A percentile compares a stretch with the other conserved stretches of the same genome.
These are phyloP conservation scores for Sitta europaea DNA, from an alignment of 2,113 vertebrate genomes.

Conservation along the genomic window DNA sequence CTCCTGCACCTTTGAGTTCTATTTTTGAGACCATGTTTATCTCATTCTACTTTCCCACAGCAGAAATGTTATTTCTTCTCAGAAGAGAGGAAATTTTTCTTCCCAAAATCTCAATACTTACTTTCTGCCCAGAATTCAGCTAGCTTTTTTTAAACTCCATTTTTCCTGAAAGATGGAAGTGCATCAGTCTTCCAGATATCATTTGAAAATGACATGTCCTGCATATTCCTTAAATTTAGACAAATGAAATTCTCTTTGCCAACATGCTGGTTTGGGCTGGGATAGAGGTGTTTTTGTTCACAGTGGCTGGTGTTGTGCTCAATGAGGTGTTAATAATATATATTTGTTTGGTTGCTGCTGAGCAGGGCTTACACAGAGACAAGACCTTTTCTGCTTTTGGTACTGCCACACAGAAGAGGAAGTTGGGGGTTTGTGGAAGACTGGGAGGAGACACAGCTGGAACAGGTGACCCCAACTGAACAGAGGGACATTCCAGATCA, in stretches of 20 bases:
- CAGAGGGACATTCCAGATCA: not conserved
- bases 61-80: not conserved
- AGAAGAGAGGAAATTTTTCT: not conserved
- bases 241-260: not conserved
- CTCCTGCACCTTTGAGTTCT: not conserved
- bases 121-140: not conserved
- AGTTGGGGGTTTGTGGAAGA: accelerated
- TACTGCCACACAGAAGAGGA: accelerated
- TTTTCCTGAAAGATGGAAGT: not conserved
- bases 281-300: not conserved
- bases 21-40: not conserved
- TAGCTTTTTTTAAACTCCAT: not conserved
- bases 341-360: not conserved
- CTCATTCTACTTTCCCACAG: not conserved
- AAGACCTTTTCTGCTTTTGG: not conserved
- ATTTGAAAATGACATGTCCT: not conserved
- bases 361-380: not conserved
- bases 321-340: accelerated
- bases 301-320: not conserved
- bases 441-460: not conserved
- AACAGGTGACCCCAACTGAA: not conserved
- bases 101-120: not conserved
- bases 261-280: not conserved
- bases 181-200: not conserved
- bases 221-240: not conserved